phyloP scores from a whole-genome alignment of 30 jellyfish, hydroid and myxozoan species.

The Pelagia noctiluca region DNA sequence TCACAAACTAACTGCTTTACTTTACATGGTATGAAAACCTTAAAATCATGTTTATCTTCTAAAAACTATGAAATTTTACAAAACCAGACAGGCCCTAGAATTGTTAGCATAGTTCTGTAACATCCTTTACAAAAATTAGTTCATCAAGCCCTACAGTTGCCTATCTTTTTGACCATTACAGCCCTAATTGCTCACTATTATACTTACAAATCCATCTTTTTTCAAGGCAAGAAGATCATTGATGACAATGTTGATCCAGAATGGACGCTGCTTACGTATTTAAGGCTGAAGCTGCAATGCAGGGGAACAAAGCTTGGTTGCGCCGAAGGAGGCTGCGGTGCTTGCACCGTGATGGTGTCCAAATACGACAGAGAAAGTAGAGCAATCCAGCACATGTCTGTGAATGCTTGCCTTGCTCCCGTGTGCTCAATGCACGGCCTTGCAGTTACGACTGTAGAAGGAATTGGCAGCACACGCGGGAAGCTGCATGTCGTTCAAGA shows the following conservation, averaged over 20 bases:
- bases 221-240: constrained; percentile 38
- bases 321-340: constrained; percentile 74
- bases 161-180: too few relatives aligned
- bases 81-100: too few relatives aligned
- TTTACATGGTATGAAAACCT: too few relatives aligned
- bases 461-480: constrained; percentile 53
- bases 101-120: too few relatives aligned
- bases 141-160: too few relatives aligned
- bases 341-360: constrained; percentile 64
- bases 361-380: constrained; percentile 34
- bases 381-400: constrained; percentile 49
- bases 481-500: constrained; percentile 60
- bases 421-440: constrained; percentile 62
- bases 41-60: too few relatives aligned
- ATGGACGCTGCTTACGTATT: constrained; percentile 48
- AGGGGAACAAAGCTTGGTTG: constrained; percentile 70
- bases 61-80: too few relatives aligned
- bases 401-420: constrained; percentile 56
- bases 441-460: constrained; percentile 70
- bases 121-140: too few relatives aligned
- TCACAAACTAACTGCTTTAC: too few relatives aligned
- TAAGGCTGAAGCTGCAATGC: constrained; percentile 49
- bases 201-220: too few relatives aligned
- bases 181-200: too few relatives aligned
- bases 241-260: constrained; percentile 60